Conservation (phyloP, 2,113 vertebrate genomes). For the Heliornis fulica region DNA sequence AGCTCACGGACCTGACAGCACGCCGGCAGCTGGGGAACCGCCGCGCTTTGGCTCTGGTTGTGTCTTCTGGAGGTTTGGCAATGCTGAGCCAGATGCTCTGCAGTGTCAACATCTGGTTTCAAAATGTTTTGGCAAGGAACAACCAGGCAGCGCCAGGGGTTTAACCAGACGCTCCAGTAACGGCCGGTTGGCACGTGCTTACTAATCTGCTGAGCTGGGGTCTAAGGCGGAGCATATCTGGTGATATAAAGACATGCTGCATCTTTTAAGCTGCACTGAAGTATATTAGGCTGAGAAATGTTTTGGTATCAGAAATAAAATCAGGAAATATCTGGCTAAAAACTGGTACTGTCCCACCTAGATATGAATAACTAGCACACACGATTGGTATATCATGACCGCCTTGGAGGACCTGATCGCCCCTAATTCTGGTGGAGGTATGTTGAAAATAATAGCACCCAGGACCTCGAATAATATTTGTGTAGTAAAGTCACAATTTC, state of each 20-base stretch:
- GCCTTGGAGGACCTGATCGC: slow-evolving; percentile 33
- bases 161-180: not conserved
- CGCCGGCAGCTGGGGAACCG: not conserved
- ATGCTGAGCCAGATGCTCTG: not conserved
- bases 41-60: not conserved
- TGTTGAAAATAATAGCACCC: slow-evolving; percentile 64
- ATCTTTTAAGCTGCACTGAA: slow-evolving; percentile 14
- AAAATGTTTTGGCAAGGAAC: not conserved
- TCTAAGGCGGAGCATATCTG: not conserved
- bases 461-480: slow-evolving; percentile 60
- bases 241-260: not conserved
- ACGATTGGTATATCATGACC: not conserved
- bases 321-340: slow-evolving; percentile 10
- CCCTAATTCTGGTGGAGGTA: slow-evolving; percentile 61
- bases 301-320: slow-evolving; percentile 25
- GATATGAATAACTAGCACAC: slow-evolving; percentile 35
- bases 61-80: not conserved
- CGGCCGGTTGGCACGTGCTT: not conserved
- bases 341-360: slow-evolving; percentile 32
- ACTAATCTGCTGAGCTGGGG: not conserved
- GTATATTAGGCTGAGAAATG: not conserved
- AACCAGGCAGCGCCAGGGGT: not conserved
- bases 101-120: fast-evolving
- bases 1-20: not conserved
- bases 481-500: slow-evolving; percentile 51